Conservation (phyloP, 2,888 invertebrate species). For the Oscheius sp. region DNA sequence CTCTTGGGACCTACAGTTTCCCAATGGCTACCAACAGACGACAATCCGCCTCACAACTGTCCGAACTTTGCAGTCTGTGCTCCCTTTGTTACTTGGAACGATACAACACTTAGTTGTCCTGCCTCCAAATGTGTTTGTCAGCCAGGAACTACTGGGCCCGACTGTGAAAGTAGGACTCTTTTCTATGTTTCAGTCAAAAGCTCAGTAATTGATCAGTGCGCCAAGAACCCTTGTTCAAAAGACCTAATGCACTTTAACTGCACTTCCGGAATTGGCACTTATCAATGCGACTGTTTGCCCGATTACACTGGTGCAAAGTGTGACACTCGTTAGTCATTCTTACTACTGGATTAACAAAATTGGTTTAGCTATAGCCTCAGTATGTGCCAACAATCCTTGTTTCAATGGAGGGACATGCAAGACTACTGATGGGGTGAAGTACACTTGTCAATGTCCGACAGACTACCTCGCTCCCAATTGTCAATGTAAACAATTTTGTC, state of each 20-base stretch:
- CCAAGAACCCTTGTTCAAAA: background rate
- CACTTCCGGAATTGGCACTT: background rate
- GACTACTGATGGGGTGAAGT: background rate
- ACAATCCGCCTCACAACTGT: slow-evolving; percentile 3
- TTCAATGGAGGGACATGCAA: background rate
- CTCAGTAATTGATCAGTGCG: background rate
- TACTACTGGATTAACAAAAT: background rate
- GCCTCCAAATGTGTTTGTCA: background rate
- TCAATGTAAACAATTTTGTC: background rate
- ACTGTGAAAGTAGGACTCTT: background rate
- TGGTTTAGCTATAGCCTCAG: background rate
- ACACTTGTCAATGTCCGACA: background rate
- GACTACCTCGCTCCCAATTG: background rate
- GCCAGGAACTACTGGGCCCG: background rate
- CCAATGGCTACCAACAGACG: background rate
- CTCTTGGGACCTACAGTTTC: background rate
- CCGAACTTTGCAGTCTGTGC: background rate
- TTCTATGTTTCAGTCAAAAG: background rate
- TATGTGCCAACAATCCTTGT: background rate
- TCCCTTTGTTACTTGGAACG: background rate
- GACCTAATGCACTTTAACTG: background rate
- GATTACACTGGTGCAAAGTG: background rate
- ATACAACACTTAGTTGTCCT: background rate
- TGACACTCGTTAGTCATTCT: background rate
- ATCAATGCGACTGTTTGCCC: background rate